Conservation (phyloP, 2,888 invertebrate species). For the Erebia palarica region DNA sequence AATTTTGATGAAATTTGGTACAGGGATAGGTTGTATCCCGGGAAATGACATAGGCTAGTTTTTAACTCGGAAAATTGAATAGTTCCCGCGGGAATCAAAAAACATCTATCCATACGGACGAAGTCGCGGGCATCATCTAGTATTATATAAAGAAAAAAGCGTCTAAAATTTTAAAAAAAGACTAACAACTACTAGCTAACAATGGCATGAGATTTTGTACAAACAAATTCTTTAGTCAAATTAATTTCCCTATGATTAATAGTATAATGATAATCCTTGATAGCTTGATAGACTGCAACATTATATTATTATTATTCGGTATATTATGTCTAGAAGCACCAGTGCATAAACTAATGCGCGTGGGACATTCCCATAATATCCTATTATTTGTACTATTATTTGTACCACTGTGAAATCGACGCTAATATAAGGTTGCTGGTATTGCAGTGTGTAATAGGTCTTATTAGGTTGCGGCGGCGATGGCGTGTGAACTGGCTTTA, state of each 20-base stretch:
- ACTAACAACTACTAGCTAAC: no score
- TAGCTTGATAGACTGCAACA: background rate
- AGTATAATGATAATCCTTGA: background rate
- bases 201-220: no score
- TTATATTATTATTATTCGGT: background rate
- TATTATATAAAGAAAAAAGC: no score
- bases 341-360: conserved; percentile 25
- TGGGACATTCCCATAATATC: conserved; percentile 24
- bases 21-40: no score
- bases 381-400: conserved; percentile 24
- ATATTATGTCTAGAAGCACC: conserved; percentile 16
- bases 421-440: conserved; percentile 21
- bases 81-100: no score
- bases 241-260: background rate
- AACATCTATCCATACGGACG: no score
- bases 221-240: background rate
- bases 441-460: conserved; percentile 26
- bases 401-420: conserved; percentile 23
- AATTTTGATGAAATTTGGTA: no score
- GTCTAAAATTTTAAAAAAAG: no score
- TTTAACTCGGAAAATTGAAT: no score
- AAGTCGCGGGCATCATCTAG: no score
- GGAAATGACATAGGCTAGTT: no score
- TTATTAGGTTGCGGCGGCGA: conserved; percentile 28
- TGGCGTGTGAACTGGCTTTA: conserved; percentile 35